Base-by-base conservation (phyloP, 2,113 vertebrate genomes). In the Cheilinus undulatus region DNA sequence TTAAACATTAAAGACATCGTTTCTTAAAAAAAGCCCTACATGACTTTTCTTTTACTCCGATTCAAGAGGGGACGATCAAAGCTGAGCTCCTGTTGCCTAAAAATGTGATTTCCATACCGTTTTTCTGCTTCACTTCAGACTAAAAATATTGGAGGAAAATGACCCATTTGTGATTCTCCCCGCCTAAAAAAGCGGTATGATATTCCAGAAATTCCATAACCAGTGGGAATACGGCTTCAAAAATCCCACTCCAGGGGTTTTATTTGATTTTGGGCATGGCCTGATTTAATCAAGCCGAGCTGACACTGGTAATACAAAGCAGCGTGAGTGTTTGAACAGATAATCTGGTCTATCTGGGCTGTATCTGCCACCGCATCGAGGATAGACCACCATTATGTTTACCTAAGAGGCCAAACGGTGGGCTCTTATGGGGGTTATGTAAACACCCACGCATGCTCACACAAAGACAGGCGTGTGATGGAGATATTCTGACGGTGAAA, bases 271-370 rank as follows among this genome's bases (percentile, higher is more conserved):
- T 78, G 61, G 77, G 77, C 80, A 64, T 50, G 84, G 82, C 68
- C 76, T 89, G 88, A 91, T 91, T 89, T 62, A 88, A 87, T 89
- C 87, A 82, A 76, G 74, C 26, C 65, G 66, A 74, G 83, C 81
- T 78, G 82, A 84, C 84, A 78, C 49, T 66, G 69, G 73, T 73
- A 69, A 78, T 70, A 86, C 90, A 86, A 83, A 83, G 73, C 76
- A 61, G 72, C 7, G 10, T 13, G 85, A 76, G 83, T 84, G 83
- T 88, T 86, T 88, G 84, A 77, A 66, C 68, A 87, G 86, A 86
- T 88, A 86, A 86, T 57, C 32, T 4, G 69, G 57, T 57, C 68
- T 79, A 87, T 89, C 82, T 81, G 78, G 6, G 69, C 53, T 57
- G 65, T 79, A 87, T 89, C 82, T 81, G 78, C 67, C 9, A 71